Evolutionary conservation across 2,797 vertebrate species (phyloP).

Genomic region (Gallinago stenura): DNA sequence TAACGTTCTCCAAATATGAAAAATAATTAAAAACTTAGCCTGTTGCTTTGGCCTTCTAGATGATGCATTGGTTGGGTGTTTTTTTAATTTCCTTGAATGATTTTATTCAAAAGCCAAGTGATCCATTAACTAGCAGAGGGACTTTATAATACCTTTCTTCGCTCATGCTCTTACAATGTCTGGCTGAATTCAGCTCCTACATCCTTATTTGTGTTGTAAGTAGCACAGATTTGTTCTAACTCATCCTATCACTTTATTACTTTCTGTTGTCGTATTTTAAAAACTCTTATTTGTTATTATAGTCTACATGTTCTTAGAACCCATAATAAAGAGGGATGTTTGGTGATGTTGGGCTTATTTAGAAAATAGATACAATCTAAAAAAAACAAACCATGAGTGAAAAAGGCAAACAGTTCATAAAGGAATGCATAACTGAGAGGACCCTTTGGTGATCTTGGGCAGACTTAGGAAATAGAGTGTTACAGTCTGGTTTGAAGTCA

Average conservation of each 20-base stretch:
- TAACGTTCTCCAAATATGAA: neutral
- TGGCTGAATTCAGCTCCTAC: neutral
- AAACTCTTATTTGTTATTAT: neutral
- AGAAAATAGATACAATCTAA: constrained; percentile 26
- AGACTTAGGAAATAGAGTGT: neutral
- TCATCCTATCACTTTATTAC: neutral
- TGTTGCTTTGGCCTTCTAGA: neutral
- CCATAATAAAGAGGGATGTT: neutral
- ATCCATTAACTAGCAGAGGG: neutral
- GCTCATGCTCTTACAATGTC: neutral
- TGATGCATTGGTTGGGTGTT: neutral
- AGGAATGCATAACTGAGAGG: neutral
- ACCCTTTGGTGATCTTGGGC: neutral
- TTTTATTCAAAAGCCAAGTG: neutral
- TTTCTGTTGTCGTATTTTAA: neutral
- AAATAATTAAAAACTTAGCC: neutral
- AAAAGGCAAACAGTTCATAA: constrained; percentile 22
- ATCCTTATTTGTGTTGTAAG: neutral
- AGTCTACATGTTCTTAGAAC: neutral
- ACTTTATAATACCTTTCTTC: neutral
- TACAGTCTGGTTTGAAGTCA: neutral
- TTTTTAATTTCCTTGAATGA: neutral
- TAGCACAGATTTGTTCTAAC: neutral
- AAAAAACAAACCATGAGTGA: constrained; percentile 12
- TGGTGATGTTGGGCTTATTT: neutral